A percentile compares a stretch with the other conserved stretches of the same genome.
Evolutionary conservation across 2,888 invertebrate species (phyloP).

Genomic region (Clunio marinus): DNA sequence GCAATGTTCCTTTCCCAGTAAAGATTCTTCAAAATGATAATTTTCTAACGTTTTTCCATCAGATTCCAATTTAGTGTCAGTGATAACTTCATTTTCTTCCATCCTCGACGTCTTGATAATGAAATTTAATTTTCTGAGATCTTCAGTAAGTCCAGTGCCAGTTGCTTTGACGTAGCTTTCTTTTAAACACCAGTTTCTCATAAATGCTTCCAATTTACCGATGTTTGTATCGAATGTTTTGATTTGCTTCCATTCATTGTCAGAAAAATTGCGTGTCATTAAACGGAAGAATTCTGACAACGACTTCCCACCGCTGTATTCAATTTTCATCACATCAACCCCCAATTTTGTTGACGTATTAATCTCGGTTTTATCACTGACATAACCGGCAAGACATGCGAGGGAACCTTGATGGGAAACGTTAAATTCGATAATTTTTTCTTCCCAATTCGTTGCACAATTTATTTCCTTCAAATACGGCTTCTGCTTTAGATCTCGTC

Average conservation of each 20-base stretch:
- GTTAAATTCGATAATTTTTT: constrained; percentile 64
- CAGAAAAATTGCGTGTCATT: constrained; percentile 82
- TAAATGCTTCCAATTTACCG: constrained; percentile 74
- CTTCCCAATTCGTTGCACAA: not conserved
- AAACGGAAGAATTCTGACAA: constrained; percentile 77
- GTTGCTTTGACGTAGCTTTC: constrained; percentile 91
- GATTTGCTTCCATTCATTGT: constrained; percentile 75
- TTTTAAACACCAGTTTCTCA: constrained; percentile 88
- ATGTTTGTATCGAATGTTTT: constrained; percentile 55
- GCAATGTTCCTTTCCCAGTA: constrained; percentile 70
- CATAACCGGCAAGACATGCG: constrained; percentile 74
- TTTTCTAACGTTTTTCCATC: constrained; percentile 55
- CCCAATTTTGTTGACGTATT: constrained; percentile 56
- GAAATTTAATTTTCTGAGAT: constrained; percentile 74
- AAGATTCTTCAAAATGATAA: constrained; percentile 82
- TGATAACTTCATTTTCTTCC: constrained; percentile 51
- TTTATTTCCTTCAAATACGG: constrained; percentile 56
- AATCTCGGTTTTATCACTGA: constrained; percentile 41
- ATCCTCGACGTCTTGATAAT: constrained; percentile 57
- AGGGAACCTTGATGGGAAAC: constrained; percentile 88
- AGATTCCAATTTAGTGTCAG: constrained; percentile 64
- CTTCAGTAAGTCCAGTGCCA: constrained; percentile 77
- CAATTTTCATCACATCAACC: constrained; percentile 86
- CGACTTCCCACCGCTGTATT: constrained; percentile 65
- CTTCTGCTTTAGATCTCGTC: constrained; percentile 66